Evolutionary conservation across 1,140 invertebrate genomes (phyloP).

Genomic region (Pissodes strobi): DNA sequence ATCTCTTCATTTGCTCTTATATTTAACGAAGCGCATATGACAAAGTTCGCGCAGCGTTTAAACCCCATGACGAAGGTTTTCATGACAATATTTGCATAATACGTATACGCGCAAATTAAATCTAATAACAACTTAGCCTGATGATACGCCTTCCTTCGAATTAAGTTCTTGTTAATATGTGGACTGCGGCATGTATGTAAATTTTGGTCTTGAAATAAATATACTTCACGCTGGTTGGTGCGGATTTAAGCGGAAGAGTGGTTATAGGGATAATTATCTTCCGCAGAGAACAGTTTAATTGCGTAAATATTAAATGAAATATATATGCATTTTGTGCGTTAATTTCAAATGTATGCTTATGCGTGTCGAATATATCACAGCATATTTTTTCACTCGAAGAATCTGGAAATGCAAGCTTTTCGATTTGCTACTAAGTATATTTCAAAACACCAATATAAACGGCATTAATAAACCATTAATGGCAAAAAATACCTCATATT

Average conservation of each 20-base stretch:
- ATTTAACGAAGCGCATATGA: slow-evolving; percentile 19
- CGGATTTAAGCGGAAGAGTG: slow-evolving; percentile 19
- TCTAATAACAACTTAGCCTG: slow-evolving; percentile 30
- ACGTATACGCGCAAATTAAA: slow-evolving; percentile 35
- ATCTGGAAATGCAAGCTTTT: no score
- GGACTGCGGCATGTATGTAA: slow-evolving; percentile 33
- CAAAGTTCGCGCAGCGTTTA: slow-evolving; percentile 9
- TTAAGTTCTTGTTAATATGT: slow-evolving; percentile 35
- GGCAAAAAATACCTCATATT: no score
- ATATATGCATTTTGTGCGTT: neutral
- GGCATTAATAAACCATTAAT: no score
- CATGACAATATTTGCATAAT: slow-evolving; percentile 34
- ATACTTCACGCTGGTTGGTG: slow-evolving; percentile 18
- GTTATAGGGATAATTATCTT: slow-evolving; percentile 22
- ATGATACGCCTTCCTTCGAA: slow-evolving; percentile 32
- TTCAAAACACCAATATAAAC: no score
- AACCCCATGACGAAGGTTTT: slow-evolving; percentile 23
- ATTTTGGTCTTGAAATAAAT: slow-evolving; percentile 29
- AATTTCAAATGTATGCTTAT: neutral
- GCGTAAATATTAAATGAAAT: slow-evolving; percentile 7
- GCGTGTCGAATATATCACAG: no score
- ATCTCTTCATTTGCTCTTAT: neutral
- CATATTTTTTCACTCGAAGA: no score
- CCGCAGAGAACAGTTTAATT: slow-evolving; percentile 14
- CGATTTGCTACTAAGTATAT: no score